Percentiles rank a stretch among this genome's conserved stretches.
Conservation (phyloP, 2,888 invertebrate species). For the Machimus rusticus region DNA sequence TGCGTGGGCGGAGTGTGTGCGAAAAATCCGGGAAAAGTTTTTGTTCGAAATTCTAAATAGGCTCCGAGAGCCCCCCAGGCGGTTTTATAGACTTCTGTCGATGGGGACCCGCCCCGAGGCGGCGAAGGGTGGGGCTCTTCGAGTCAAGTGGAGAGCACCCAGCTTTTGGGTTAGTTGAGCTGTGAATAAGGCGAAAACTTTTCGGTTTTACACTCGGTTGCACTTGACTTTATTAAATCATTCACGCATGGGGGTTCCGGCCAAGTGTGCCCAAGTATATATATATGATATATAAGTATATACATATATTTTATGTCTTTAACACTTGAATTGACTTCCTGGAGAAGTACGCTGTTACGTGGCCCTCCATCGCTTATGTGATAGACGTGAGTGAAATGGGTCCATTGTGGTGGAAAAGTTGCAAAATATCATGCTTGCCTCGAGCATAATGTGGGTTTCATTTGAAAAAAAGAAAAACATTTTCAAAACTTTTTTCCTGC, state of each 20-base stretch:
- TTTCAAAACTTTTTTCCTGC: background rate
- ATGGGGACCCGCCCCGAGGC: background rate
- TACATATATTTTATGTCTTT: background rate
- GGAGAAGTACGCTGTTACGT: background rate
- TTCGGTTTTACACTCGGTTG: slow-evolving; percentile 38
- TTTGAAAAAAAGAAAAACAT: background rate
- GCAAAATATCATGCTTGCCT: background rate
- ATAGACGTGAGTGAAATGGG: background rate
- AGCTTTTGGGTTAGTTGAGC: slow-evolving; percentile 8
- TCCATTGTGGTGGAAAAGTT: slow-evolving; percentile 10
- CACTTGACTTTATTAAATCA: slow-evolving; percentile 34
- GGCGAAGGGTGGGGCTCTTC: background rate
- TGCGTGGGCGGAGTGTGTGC: background rate
- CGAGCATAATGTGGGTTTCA: background rate
- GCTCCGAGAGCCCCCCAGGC: background rate
- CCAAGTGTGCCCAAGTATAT: background rate
- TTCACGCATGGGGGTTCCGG: slow-evolving; percentile 26
- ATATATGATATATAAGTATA: no score
- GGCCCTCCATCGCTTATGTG: background rate
- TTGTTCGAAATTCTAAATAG: slow-evolving; percentile 18
- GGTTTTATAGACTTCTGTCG: background rate
- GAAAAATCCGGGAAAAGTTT: background rate
- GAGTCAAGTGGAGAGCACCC: slow-evolving; percentile 12
- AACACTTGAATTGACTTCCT: slow-evolving; percentile 28
- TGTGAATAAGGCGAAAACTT: slow-evolving; percentile 19